These are phyloP conservation scores for Pomatorhinus ruficollis DNA, from an alignment of 2,113 vertebrate species.

Conservation along the genomic window DNA sequence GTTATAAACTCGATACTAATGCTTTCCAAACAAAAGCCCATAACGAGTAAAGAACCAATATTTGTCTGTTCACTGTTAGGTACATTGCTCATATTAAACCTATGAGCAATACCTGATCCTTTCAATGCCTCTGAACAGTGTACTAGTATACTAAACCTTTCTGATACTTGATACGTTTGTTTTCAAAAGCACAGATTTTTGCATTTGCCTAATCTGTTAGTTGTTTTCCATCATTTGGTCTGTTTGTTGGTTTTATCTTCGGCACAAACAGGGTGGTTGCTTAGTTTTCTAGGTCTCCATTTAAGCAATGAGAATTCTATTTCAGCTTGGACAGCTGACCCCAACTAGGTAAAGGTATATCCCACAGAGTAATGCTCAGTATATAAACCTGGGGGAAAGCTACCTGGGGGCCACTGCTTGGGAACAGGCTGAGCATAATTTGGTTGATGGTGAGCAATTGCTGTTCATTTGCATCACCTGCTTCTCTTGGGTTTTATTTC, in stretches of 20 bases:
- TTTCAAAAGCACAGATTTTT: conserved; percentile 4
- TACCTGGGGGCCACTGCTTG: background rate
- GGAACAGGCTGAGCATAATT: background rate
- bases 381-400: background rate
- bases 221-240: background rate
- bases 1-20: background rate
- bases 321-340: background rate
- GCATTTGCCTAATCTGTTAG: background rate
- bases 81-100: background rate
- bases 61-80: background rate
- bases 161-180: background rate
- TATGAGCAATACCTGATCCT: background rate
- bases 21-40: background rate
- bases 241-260: background rate
- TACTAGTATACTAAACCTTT: background rate
- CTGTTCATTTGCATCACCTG: background rate
- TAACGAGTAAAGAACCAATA: background rate
- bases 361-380: background rate
- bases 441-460: background rate
- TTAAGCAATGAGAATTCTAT: background rate
- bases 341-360: background rate
- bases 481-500: background rate
- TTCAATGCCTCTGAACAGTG: background rate
- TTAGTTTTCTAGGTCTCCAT: background rate
- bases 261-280: background rate